Conservation (phyloP, 2,888 invertebrate species). For the Tetrapedia diversipes region DNA sequence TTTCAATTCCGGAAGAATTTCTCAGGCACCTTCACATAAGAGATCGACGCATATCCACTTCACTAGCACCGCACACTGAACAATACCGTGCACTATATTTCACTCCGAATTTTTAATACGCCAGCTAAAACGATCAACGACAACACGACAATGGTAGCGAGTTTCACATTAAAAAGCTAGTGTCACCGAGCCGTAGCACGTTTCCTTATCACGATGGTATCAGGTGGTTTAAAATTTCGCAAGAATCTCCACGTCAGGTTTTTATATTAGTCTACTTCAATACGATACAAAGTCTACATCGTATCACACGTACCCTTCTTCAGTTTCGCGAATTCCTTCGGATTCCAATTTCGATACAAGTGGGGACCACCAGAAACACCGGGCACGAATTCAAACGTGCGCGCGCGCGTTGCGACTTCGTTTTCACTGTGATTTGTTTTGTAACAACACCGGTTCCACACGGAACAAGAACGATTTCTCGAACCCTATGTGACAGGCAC, state of each 20-base stretch:
- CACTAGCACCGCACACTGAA: conserved; percentile 66
- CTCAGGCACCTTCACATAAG: conserved; percentile 72
- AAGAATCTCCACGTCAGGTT: conserved; percentile 8
- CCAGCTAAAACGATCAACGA: background rate
- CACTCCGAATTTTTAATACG: conserved; percentile 43
- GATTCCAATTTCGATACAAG: background rate
- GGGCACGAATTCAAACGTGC: background rate
- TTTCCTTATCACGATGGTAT: conserved; percentile 35
- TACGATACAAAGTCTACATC: conserved; percentile 46
- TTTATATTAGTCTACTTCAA: conserved; percentile 14
- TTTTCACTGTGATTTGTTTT: conserved; percentile 42
- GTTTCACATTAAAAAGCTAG: conserved; percentile 21
- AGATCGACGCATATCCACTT: conserved; percentile 76
- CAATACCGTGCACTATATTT: conserved; percentile 45
- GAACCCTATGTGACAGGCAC: conserved; percentile 9
- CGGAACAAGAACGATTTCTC: conserved; percentile 7
- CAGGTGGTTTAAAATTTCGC: conserved; percentile 19
- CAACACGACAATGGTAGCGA: conserved; percentile 16
- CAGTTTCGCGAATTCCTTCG: conserved; percentile 8
- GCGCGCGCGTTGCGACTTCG: conserved; percentile 16
- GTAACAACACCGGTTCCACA: conserved; percentile 28
- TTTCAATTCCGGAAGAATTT: conserved; percentile 59
- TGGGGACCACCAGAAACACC: background rate
- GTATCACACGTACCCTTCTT: conserved; percentile 2
- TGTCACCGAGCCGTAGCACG: conserved; percentile 23